Evolutionary conservation across 2,113 vertebrate species (phyloP).

Genomic region (Sterrhoptilus dennistouni): DNA sequence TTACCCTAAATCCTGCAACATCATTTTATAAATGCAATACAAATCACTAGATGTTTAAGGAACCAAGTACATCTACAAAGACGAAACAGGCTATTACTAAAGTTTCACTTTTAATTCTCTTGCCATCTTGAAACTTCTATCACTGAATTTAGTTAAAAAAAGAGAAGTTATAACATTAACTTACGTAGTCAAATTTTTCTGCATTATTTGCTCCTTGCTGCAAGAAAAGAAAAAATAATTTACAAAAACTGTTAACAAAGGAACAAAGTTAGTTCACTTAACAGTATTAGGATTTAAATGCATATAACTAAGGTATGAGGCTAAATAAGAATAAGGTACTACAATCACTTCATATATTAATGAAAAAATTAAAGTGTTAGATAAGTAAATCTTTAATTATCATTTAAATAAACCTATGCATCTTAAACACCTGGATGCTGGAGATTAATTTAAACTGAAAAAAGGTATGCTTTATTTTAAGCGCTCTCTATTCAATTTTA

Average conservation of each 20-base stretch:
- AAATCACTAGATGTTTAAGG: neutral
- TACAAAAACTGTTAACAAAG: constrained; percentile 64
- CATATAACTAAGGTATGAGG: constrained; percentile 5
- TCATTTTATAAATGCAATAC: neutral
- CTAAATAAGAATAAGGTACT: constrained; percentile 58
- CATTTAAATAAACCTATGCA: constrained; percentile 35
- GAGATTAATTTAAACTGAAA: constrained; percentile 49
- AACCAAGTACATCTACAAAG: neutral
- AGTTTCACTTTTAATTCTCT: neutral
- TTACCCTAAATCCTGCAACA: neutral
- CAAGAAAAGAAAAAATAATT: constrained; percentile 76
- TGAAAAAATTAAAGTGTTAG: constrained; percentile 65
- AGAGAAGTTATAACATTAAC: constrained; percentile 56
- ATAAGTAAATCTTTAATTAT: constrained; percentile 37
- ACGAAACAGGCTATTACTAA: neutral
- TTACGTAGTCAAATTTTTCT: constrained; percentile 98
- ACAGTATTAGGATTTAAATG: constrained; percentile 52
- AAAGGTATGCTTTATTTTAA: constrained; percentile 73
- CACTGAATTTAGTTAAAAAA: neutral
- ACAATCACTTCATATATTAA: constrained; percentile 65
- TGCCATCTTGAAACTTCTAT: neutral
- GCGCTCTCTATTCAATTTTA: constrained; percentile 47
- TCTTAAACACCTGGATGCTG: constrained; percentile 34
- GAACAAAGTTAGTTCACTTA: constrained; percentile 49
- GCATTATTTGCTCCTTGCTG: constrained; percentile 97